phyloP scores from a whole-genome alignment of 2,797 vertebrate genomes.

The Tadarida brasiliensis region DNA sequence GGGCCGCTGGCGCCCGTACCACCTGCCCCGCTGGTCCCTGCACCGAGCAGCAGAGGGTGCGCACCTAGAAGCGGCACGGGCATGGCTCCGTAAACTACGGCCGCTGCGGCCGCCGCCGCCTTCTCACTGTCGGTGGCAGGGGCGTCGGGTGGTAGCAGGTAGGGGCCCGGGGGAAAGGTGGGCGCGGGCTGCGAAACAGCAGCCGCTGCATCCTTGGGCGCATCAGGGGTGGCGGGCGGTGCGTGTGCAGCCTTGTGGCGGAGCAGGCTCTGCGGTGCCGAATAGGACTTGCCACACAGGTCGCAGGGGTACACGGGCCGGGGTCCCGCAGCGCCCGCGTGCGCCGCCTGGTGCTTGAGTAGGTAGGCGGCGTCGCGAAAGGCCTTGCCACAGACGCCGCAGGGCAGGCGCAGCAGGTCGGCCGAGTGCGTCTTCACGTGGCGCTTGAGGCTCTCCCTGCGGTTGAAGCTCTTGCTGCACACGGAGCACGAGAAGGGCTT shows the following conservation, averaged over 20 bases:
- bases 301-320: conserved; percentile 85
- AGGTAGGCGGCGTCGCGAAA: conserved; percentile 87
- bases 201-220: conserved; percentile 46
- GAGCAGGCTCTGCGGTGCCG: conserved; percentile 86
- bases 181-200: conserved; percentile 64
- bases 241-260: conserved; percentile 86
- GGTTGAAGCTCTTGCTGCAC: conserved; percentile 88
- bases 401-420: conserved; percentile 84
- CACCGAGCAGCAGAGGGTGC: conserved; percentile 89
- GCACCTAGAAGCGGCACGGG: conserved; percentile 91
- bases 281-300: conserved; percentile 88
- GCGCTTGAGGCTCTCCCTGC: conserved; percentile 88
- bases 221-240: conserved; percentile 67
- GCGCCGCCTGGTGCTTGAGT: conserved; percentile 86
- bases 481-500: conserved; percentile 89
- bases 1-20: conserved; percentile 59
- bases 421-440: conserved; percentile 87
- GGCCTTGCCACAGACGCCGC: conserved; percentile 87
- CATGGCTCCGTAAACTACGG: conserved; percentile 87
- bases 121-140: conserved; percentile 74
- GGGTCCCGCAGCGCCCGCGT: conserved; percentile 62
- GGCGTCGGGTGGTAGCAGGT: conserved; percentile 77
- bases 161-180: conserved; percentile 75
- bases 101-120: neutral
- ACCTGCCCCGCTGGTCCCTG: conserved; percentile 86